Conservation (phyloP, 2,797 vertebrate species). For the Cryptoblepharus egeriae region DNA sequence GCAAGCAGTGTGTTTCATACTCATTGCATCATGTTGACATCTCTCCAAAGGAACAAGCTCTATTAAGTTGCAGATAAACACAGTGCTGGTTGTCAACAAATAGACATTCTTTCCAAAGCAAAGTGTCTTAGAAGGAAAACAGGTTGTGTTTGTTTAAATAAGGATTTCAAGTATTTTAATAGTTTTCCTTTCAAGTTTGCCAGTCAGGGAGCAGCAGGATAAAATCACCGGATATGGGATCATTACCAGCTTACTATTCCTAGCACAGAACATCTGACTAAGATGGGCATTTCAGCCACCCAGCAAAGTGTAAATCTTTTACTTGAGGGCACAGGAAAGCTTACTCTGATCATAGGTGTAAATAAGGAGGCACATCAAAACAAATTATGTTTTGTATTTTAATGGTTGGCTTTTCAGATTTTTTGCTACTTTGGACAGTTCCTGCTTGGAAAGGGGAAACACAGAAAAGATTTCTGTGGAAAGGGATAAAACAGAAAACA, state of each 20-base stretch:
- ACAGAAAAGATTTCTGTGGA: background rate
- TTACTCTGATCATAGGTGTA: background rate
- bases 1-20: slow-evolving; percentile 63
- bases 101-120: slow-evolving; percentile 34
- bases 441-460: background rate
- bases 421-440: too few species aligned
- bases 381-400: background rate
- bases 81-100: background rate
- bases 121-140: background rate
- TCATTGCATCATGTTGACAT: slow-evolving; percentile 72
- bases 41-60: slow-evolving; percentile 54
- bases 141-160: background rate
- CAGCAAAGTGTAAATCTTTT: background rate
- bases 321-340: slow-evolving; percentile 3
- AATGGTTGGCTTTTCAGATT: background rate
- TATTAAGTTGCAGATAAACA: slow-evolving; percentile 40
- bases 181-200: slow-evolving; percentile 1
- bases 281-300: accelerated
- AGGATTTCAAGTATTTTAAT: background rate
- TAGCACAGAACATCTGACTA: slow-evolving; percentile 29
- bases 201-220: slow-evolving; percentile 5
- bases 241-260: slow-evolving; percentile 18
- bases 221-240: background rate
- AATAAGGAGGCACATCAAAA: background rate
- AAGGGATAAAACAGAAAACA: too few species aligned